A percentile compares a stretch with the other conserved stretches of the same genome.
Evolutionary conservation across 2,797 vertebrate species (phyloP).

Genomic region (Valencia hispanica): DNA sequence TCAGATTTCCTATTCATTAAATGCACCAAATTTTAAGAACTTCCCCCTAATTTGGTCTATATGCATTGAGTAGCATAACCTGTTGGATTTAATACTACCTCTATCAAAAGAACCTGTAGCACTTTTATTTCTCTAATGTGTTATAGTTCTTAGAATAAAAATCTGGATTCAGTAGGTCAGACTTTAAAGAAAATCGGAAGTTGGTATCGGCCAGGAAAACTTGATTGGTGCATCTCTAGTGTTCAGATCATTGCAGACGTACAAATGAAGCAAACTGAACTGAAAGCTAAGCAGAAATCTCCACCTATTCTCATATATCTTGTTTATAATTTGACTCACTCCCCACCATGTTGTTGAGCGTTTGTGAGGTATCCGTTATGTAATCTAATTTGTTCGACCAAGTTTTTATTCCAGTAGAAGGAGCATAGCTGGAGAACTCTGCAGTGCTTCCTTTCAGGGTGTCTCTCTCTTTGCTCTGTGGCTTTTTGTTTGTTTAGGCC

Average conservation of each 20-base stretch:
- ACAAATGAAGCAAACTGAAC: neutral
- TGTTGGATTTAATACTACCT: neutral
- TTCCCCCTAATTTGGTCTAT: neutral
- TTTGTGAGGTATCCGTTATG: neutral
- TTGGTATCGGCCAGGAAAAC: neutral
- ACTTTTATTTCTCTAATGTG: neutral
- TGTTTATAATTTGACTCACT: neutral
- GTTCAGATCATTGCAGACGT: neutral
- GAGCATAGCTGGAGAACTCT: slow-evolving; percentile 15
- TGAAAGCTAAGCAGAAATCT: slow-evolving; percentile 11
- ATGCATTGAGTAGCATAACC: neutral
- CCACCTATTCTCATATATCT: neutral
- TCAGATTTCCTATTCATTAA: neutral
- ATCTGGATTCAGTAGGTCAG: neutral
- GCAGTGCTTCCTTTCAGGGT: neutral
- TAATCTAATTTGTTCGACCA: neutral
- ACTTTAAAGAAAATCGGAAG: neutral
- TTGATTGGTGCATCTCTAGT: neutral
- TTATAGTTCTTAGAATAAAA: neutral
- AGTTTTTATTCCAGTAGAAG: neutral
- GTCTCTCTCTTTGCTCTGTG: slow-evolving; percentile 23
- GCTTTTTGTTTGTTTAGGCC: neutral
- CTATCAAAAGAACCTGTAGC: neutral
- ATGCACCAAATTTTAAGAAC: neutral
- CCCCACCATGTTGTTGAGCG: neutral